Evolutionary conservation across 2,113 vertebrate species (phyloP), one percentile per base, ranked within the genome.

Genomic region (Oryzias melastigma): DNA sequence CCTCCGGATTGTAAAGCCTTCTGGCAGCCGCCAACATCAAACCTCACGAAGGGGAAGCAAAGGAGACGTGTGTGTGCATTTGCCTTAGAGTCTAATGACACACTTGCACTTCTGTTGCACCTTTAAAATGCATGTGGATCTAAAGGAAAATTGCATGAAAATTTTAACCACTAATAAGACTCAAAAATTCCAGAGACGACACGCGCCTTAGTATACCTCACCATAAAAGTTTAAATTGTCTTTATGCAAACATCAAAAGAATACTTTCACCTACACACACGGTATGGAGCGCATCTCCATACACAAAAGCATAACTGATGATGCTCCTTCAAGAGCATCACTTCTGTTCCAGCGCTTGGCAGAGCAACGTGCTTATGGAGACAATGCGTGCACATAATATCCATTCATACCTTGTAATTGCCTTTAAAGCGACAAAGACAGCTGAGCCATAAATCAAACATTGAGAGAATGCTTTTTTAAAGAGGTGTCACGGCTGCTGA

Each of bases 381-480:
- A 80, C 80, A 62, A 60, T 71, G 78, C 52, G 52, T 85, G 83
- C 75, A 82, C 83, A 86, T 87, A 80, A 87, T 87, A 87, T 78
- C 68, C 84, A 88, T 90, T 88, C 82, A 85, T 85, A 79, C 82
- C 84, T 86, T 86, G 82, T 87, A 90, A 90, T 90, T 86, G 82
- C 82, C 73, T 83, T 88, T 74, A 68, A 68, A 85, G 74, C 71
- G 86, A 87, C 85, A 88, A 66, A 8, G 53, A 79, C 76, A 76
- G 75, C 65, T 47, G 80, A 76, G 58, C 73, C 87, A 87, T 88
- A 87, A 89, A 89, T 90, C 83, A 89, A 73, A 84, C 75, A 53
- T 20, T 10, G 70, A 62, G 73, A 73, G 55, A 61, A 80, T 68
- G 47, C 53, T 66, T 68, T 80, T 78, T 68, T 63, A 60, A 78